phyloP scores from a whole-genome alignment of 2,797 vertebrate species.

The Pipistrellus nathusii region DNA sequence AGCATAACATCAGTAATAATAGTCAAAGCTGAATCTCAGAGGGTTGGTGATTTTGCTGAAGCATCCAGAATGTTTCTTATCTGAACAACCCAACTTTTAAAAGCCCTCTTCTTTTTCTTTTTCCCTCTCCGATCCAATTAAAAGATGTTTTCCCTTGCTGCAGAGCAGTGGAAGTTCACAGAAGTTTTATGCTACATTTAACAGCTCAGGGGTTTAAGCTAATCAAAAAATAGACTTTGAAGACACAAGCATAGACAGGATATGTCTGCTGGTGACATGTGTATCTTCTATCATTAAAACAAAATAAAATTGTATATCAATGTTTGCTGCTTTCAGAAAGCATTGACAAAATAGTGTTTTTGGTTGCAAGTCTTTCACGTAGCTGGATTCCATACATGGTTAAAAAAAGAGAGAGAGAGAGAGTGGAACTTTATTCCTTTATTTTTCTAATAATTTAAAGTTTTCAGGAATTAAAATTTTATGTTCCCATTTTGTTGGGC shows the following conservation, averaged over 20 bases:
- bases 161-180: slow-evolving; percentile 27
- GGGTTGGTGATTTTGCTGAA: slow-evolving; percentile 65
- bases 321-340: slow-evolving; percentile 40
- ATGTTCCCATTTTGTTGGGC: neutral
- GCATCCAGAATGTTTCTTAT: slow-evolving; percentile 38
- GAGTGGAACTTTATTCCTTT: neutral
- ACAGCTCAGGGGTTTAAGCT: slow-evolving; percentile 53
- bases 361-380: neutral
- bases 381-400: neutral
- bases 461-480: neutral
- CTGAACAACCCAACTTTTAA: slow-evolving; percentile 27
- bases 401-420: neutral
- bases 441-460: slow-evolving; percentile 30
- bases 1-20: slow-evolving; percentile 40
- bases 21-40: slow-evolving; percentile 53
- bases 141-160: slow-evolving; percentile 29
- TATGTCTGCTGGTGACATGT: neutral
- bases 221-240: slow-evolving; percentile 63
- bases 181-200: slow-evolving; percentile 68
- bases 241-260: neutral
- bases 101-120: neutral
- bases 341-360: neutral
- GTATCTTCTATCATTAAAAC: slow-evolving; percentile 44
- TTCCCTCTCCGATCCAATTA: neutral
- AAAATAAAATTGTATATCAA: slow-evolving; percentile 65